phyloP scores from a whole-genome alignment of 2,113 vertebrate genomes.

The Burhinus oedicnemus region DNA sequence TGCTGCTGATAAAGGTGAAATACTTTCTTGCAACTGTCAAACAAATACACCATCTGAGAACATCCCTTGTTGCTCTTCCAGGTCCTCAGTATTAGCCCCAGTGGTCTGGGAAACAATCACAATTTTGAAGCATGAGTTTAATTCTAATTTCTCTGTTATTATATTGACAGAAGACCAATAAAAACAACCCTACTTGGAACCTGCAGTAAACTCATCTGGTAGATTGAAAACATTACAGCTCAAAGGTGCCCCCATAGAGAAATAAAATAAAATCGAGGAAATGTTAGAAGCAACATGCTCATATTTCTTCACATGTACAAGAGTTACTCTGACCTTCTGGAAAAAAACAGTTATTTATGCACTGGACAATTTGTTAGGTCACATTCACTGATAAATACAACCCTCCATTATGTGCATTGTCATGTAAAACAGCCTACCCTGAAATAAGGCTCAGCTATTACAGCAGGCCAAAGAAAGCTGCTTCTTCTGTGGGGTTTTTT shows the following conservation, averaged over 20 bases:
- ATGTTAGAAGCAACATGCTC: not conserved
- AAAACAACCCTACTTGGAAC: slow-evolving; percentile 9
- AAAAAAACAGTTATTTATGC: not conserved
- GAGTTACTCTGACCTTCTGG: not conserved
- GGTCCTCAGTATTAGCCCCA: not conserved
- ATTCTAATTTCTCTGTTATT: slow-evolving; percentile 30
- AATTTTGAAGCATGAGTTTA: slow-evolving; percentile 33
- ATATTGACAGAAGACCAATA: slow-evolving; percentile 29
- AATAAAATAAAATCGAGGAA: slow-evolving; percentile 14
- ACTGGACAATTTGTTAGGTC: not conserved
- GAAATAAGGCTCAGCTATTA: not conserved
- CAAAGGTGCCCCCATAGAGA: not conserved
- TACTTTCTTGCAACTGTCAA: not conserved
- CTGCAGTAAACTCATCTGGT: not conserved
- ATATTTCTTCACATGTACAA: not conserved
- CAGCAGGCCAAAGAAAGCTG: not conserved
- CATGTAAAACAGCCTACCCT: not conserved
- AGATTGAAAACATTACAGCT: not conserved
- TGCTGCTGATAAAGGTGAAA: not conserved
- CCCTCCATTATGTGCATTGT: fast-evolving
- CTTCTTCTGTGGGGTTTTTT: not conserved
- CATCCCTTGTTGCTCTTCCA: not conserved
- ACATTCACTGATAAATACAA: not conserved
- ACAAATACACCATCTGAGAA: not conserved
- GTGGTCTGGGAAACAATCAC: not conserved